Evolutionary conservation across 2,113 vertebrate species (phyloP).

Genomic region (Callithrix jacchus): DNA sequence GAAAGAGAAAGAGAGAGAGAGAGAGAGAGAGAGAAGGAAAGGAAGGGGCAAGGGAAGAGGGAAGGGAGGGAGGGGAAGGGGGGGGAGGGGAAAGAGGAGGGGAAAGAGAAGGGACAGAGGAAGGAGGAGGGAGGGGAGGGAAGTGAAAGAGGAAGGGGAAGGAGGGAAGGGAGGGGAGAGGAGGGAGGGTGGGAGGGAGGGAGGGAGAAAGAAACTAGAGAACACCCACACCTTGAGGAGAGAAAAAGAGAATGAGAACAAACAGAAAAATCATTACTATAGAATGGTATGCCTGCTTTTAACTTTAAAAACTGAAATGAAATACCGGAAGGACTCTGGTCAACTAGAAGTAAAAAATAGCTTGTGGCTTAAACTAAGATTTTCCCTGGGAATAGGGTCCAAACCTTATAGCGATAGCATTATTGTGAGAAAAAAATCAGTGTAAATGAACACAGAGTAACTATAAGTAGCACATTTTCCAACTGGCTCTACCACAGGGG

Average conservation of each 20-base stretch:
- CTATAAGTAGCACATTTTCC: not conserved
- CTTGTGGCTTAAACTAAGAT: not conserved
- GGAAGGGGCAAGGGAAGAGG: too few species aligned
- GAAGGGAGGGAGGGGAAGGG: too few species aligned
- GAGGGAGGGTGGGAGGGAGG: too few species aligned
- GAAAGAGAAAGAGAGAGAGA: too few species aligned
- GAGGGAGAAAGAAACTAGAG: too few species aligned
- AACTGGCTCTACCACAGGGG: not conserved
- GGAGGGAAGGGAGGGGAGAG: too few species aligned
- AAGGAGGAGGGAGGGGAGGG: too few species aligned
- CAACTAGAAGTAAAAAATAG: not conserved
- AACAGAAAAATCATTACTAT: not conserved
- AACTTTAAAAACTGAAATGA: slow-evolving; percentile 5
- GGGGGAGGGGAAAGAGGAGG: too few species aligned
- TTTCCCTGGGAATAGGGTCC: not conserved
- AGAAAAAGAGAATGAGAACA: not conserved
- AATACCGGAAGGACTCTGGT: not conserved
- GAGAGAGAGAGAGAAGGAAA: too few species aligned
- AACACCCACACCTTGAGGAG: not conserved
- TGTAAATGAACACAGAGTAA: not conserved
- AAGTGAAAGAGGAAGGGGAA: too few species aligned
- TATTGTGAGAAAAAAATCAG: not conserved
- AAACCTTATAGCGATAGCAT: not conserved
- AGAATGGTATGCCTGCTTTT: not conserved
- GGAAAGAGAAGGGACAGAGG: too few species aligned